Conservation (phyloP, 2,888 invertebrate genomes). For the Gordius sp. region DNA sequence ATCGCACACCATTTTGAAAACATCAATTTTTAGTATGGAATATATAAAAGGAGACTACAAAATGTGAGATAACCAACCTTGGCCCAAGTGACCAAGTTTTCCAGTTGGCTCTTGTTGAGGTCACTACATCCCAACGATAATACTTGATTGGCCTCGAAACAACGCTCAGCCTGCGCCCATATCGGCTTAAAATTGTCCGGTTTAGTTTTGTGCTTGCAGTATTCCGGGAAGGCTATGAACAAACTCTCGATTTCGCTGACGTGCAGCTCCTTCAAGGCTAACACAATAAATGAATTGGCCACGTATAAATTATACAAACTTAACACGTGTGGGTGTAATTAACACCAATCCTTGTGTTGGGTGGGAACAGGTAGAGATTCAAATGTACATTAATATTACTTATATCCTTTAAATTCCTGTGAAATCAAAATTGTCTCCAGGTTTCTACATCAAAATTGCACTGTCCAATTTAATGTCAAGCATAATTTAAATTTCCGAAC, state of each 20-base stretch:
- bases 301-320: neutral
- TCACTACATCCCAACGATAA: conserved; percentile 3
- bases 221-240: conserved; percentile 4
- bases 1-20: too few relatives aligned
- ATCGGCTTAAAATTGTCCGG: neutral
- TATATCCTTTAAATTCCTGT: too few relatives aligned
- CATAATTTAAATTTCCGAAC: too few relatives aligned
- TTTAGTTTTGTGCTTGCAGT: conserved; percentile 15
- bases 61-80: neutral
- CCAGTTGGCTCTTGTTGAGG: conserved; percentile 13
- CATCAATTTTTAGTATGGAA: neutral
- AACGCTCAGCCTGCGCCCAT: neutral
- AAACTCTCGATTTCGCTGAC: neutral
- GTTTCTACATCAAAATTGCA: too few relatives aligned
- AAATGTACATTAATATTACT: too few relatives aligned
- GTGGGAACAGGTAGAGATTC: too few relatives aligned
- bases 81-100: neutral
- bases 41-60: neutral
- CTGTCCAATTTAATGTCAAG: too few relatives aligned
- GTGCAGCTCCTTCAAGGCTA: conserved; percentile 1
- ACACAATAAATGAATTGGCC: neutral
- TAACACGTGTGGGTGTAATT: too few relatives aligned
- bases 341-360: too few relatives aligned
- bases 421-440: too few relatives aligned
- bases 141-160: neutral